Base-by-base conservation (phyloP, 2,888 invertebrate genomes). In the Tetramorium bicarinatum region DNA sequence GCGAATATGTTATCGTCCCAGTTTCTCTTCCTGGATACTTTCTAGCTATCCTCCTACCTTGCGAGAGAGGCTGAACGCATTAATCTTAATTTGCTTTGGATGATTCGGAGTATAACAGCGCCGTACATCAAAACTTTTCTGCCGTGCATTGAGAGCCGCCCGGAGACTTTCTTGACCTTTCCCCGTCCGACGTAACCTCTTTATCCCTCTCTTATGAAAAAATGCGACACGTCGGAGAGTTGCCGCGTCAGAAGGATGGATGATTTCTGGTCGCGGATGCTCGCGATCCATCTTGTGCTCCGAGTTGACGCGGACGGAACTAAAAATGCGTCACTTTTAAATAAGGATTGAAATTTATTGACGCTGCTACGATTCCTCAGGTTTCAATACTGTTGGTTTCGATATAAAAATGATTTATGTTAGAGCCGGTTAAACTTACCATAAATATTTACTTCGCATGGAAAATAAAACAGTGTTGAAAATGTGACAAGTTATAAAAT, bases 111-210 rank as follows among this genome's bases (percentile, higher is more conserved):
- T 75, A 74, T 72, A 88, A 88, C 81, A 79, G 61, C 54, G 69
- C 82, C 88, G 77, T 88, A 79, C 56, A 85, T 88, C 87, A 88
- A 87, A 88, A 88, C 82, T 85, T 88, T 74, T 62, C 82, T n/a
- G 29, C 29, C 54, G 47, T 8, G 59, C 75, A 75, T 62, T 47
- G 76, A 54, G 76, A 54, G 81, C 61, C 76, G 67, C 79, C 47
- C 69, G 49, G 49, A 71, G 66, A 84, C 77, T 69, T 44, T 44
- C 81, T 66, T 71, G 25, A 64, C 34, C 72, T 79, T 76, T 62
- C 47, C 34, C 34, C 67, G 18, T 18, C 54, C 44, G 44, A 41
- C 56, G 71, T 47, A 66, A 11, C n/a, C 38, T 41, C 38, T 44
- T 71, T 82, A 61, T 25, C 9, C 41, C 54, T 69, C 29, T 67